Base-by-base conservation (phyloP, 2,113 vertebrate species). In the Sapajus apella region DNA sequence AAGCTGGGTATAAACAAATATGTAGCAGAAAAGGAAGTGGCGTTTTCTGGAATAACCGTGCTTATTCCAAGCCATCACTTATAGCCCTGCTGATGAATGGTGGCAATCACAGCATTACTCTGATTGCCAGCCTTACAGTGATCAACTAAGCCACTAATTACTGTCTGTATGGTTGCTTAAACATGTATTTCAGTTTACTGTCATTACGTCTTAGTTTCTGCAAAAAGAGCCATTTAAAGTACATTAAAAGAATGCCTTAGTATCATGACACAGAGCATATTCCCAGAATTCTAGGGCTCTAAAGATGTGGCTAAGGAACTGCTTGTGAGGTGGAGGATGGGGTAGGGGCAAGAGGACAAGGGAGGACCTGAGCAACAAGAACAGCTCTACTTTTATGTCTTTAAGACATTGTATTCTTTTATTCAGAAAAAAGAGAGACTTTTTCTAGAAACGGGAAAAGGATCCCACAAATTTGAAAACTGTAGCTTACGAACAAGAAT, bases 61-160 rank as follows among this genome's bases (percentile, higher is more conserved):
- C 58, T 40, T 43, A 64, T 43, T 58, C 27, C 30, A 43, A 43
- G 61, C 30, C 82, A 87, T 73, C 35, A 81, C 50, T 85, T 91
- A 58, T 0, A 70, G 82, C 9, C 12, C 32, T 35, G 37, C 40
- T 85, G 43, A 58, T 1, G 72, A 61, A 58, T 55, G 64, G 50
- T 47, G 47, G 32, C 50, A 68, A 47, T 79, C 58, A 95, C 70
- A 68, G 23, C 50, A 47, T 70, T 35, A 40, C 40, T 70, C 23
- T 85, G 50, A 70, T 32, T 61, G 64, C 52, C 37, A 18, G 50
- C 50, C 52, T 35, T n/a, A 95, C 16, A 58, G 16, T 81, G 50
- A 73, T 64, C 83, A 73, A 61, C 52, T 86, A 52, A 87, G 35
- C 52, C 94, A 87, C 88, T 86, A 91, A 87, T 40, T 43, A 81